Percentiles rank a stretch among this genome's conserved stretches.
These are phyloP conservation scores for Trisateles emortualis DNA, from an alignment of 2,888 invertebrate genomes.

Conservation along the genomic window DNA sequence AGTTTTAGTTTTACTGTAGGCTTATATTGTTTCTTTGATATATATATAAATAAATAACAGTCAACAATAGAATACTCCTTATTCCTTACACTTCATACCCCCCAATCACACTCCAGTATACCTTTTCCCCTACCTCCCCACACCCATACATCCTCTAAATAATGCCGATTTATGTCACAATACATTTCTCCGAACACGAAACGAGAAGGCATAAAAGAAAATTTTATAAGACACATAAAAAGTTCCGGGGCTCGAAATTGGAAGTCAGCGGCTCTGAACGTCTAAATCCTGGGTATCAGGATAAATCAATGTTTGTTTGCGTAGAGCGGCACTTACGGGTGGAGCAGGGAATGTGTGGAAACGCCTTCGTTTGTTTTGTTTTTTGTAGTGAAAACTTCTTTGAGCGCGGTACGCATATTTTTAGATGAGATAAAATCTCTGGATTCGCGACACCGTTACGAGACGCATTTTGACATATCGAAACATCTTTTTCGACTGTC, in stretches of 20 bases:
- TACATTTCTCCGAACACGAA: constrained; percentile 45
- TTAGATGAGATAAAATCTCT: too few species aligned
- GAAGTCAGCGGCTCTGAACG: constrained; percentile 71
- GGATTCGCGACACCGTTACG: too few species aligned
- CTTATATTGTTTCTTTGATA: too few species aligned
- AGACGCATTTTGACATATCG: too few species aligned
- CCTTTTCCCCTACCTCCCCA: neutral
- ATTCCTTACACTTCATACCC: constrained; percentile 5
- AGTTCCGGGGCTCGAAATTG: constrained; percentile 76
- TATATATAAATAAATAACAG: too few species aligned
- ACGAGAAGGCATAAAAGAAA: constrained; percentile 66
- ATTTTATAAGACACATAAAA: constrained; percentile 84
- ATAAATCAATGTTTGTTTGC: constrained; percentile 85
- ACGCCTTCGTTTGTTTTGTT: constrained; percentile 14
- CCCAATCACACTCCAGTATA: constrained; percentile 11
- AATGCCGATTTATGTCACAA: constrained; percentile 52
- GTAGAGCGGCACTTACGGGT: constrained; percentile 74
- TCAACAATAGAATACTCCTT: neutral
- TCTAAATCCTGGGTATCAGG: constrained; percentile 81
- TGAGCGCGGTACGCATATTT: too few species aligned
- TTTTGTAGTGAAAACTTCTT: too few species aligned
- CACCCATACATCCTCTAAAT: constrained; percentile 26
- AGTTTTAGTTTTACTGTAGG: too few species aligned
- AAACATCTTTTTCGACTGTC: too few species aligned
- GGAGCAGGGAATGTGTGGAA: constrained; percentile 60